These are phyloP conservation scores for Diloba caeruleocephala DNA, from an alignment of 2,888 invertebrate species.

Conservation along the genomic window DNA sequence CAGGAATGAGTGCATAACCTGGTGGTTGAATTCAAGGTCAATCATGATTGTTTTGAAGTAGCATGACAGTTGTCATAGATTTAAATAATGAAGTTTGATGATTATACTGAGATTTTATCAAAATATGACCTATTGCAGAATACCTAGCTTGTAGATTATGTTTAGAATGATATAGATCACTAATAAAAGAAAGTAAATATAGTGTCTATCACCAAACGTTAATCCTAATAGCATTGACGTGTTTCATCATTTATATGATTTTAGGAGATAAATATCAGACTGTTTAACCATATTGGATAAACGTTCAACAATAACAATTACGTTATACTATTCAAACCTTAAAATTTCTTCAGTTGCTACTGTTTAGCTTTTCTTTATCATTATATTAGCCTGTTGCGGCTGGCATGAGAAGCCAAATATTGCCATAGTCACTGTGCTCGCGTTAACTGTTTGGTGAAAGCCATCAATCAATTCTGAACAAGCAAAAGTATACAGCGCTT, in stretches of 20 bases:
- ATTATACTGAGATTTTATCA: slow-evolving; percentile 6
- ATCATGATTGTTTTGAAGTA: slow-evolving; percentile 16
- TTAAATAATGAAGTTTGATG: slow-evolving; percentile 10
- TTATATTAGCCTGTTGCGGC: no score
- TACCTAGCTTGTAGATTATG: no score
- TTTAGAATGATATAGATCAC: no score
- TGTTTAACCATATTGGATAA: neutral
- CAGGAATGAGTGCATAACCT: slow-evolving; percentile 22
- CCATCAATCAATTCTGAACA: no score
- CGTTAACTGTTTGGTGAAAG: no score
- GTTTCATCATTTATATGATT: slow-evolving; percentile 5
- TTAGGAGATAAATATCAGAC: neutral
- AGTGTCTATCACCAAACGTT: neutral
- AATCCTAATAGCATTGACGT: slow-evolving; percentile 7
- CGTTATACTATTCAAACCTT: neutral
- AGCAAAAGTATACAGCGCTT: no score
- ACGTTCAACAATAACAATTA: neutral
- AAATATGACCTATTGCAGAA: slow-evolving; percentile 13
- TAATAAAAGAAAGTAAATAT: no score
- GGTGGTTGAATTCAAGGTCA: slow-evolving; percentile 34
- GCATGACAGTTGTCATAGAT: slow-evolving; percentile 29
- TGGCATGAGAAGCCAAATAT: no score
- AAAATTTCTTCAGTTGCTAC: no score
- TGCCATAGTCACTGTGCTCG: no score
- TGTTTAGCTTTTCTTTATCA: no score